Base-by-base conservation (phyloP, 2,888 invertebrate species). In the Spodoptera littoralis region DNA sequence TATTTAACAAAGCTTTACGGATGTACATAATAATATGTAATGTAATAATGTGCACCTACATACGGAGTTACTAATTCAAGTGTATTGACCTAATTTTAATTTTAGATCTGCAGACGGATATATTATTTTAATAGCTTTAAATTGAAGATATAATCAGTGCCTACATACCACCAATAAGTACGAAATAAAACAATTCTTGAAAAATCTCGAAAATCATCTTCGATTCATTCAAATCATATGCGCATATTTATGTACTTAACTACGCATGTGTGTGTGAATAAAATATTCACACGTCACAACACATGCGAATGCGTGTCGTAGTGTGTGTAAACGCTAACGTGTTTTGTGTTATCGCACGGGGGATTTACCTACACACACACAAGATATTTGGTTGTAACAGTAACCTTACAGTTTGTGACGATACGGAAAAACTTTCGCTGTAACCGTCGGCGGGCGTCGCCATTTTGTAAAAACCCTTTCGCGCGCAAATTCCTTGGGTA, bases 371-470 rank as follows among this genome's bases (percentile, higher is more conserved):
- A 22, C 36, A 18, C 9, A 22, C 11, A 13, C 36, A 18, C 9
- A 22, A 22, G 43, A 8, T 1, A n/a, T 13, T 49, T 12, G 30
- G 27, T 30, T 57, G 46, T 50, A 45, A 48, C 8, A n/a, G 46
- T 50, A 45, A 48, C 8, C n/a, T 24, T 48, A 11, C 11, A 13
- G 9, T 36, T 3, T 36, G 18, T 49, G 49, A 58, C 58, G 9
- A 22, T 27, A 22, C 18, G 48, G 65, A 64, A 48, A 65, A 65
- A 27, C 65, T 63, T 63, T 65, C 63, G 50, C 57, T 45, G 22
- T 36, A 36, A 36, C 36, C 6, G 36, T 36, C 36, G 36, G 36
- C 36, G 36, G 36, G 36, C 36, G 36, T 9, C 36, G 36, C 36
- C 36, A 36, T 36, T 36, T 36, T 36, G 36, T 36, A 36, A 36